Percentiles rank a stretch among this genome's conserved stretches.
Evolutionary conservation across 2,888 invertebrate species (phyloP).

Genomic region (Polydesmus complanatus): DNA sequence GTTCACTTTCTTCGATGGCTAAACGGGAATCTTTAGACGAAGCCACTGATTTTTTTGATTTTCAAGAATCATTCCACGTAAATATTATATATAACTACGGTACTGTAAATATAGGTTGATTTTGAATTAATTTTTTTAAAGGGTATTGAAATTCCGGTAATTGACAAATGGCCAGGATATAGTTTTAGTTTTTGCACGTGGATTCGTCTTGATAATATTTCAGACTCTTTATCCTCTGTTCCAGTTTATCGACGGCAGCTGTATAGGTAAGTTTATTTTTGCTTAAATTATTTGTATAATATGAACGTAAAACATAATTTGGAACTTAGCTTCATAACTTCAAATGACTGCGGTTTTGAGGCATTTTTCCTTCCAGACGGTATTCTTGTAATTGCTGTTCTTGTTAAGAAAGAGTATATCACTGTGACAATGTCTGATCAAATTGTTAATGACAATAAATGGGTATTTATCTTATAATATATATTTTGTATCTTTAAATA

Average conservation of each 20-base stretch:
- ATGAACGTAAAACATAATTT: too few relatives aligned
- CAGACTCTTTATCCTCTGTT: constrained; percentile 19
- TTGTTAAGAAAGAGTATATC: constrained; percentile 43
- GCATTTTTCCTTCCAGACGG: constrained; percentile 43
- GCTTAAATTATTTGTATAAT: background rate
- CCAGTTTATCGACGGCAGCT: constrained; percentile 36
- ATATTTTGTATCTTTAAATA: too few relatives aligned
- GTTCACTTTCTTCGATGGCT: constrained; percentile 34
- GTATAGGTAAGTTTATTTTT: constrained; percentile 31
- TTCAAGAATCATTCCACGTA: constrained; percentile 33
- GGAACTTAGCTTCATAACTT: constrained; percentile 37
- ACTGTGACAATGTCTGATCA: constrained; percentile 39
- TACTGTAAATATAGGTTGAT: background rate
- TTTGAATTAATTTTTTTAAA: constrained; percentile 14
- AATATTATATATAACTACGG: constrained; percentile 6
- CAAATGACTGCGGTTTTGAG: constrained; percentile 43
- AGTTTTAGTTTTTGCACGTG: constrained; percentile 47
- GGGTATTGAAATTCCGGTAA: constrained; percentile 43
- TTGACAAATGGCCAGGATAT: constrained; percentile 43
- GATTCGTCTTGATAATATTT: constrained; percentile 37
- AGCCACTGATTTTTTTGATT: constrained; percentile 40
- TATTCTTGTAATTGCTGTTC: constrained; percentile 41
- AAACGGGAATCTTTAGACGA: constrained; percentile 29
- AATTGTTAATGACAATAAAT: constrained; percentile 35
- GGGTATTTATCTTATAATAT: constrained; percentile 30